Base-by-base conservation (phyloP, 2,113 vertebrate species). In the Thunnus maccoyii region DNA sequence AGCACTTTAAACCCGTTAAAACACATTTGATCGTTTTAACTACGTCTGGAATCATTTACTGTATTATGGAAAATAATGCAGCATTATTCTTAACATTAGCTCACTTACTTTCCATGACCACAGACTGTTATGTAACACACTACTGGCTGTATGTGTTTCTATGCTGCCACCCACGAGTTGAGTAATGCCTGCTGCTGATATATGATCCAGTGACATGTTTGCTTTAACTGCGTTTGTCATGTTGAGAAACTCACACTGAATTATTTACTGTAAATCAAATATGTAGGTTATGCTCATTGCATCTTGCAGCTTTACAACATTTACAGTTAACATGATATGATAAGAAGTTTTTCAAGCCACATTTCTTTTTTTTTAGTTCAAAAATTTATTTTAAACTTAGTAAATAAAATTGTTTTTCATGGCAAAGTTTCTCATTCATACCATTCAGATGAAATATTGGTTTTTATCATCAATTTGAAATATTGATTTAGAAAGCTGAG, bases 111-210 rank as follows among this genome's bases (percentile, higher is more conserved):
- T 88, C 76, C 25, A 73, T 77, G 78, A 72, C 44, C 9, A 10
- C 61, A 78, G 71, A 57, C 46, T 78, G 78, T 91, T 88, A 79
- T 84, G 65, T 79, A 70, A 90, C 3, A 73, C 27, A 5, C 5
- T 2, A 3, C 67, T 36, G 64, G 17, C 65, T 30, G 15, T 20
- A 20, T 22, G 20, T 52, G 56, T 51, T n/a, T 56, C 36, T 71
- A 1, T 56, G 81, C 76, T 76, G 63, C 30, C 27, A 57, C 8
- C 25, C 18, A 17, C 14, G 18, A 46, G 67, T 65, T 2, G 22
- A 71, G 32, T 73, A 18, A n/a, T 3, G 15, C 47, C 67, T 52
- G 51, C 63, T 77, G 58, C 68, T 55, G 61, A 74, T 69, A 74
- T 27, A 57, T 64, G 32, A 63, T 51, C 22, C 2, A 32, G 20